Conservation (phyloP, 2,797 vertebrate species). For the Chaenodraco wilsoni region DNA sequence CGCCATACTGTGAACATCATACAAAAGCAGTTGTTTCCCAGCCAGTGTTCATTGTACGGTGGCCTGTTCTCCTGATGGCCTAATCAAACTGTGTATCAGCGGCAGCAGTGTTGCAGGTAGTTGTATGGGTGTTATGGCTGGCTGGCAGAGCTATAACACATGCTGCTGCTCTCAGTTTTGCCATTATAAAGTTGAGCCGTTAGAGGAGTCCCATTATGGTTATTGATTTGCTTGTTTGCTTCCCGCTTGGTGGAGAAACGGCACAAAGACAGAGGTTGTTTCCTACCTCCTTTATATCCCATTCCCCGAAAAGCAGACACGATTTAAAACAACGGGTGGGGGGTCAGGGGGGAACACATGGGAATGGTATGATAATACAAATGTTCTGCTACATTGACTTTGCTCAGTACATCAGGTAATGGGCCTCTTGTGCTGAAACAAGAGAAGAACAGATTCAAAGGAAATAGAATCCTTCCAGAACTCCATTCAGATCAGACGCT, state of each 20-base stretch:
- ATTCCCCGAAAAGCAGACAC: constrained; percentile 42
- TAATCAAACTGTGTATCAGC: constrained; percentile 56
- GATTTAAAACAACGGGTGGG: constrained; percentile 27
- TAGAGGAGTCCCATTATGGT: constrained; percentile 71
- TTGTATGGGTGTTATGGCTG: constrained; percentile 56
- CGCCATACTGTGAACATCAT: constrained; percentile 10
- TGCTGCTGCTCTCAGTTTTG: constrained; percentile 66
- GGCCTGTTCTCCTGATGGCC: constrained; percentile 61
- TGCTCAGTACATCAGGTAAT: constrained; percentile 31
- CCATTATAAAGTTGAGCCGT: constrained; percentile 72
- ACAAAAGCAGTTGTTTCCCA: constrained; percentile 6
- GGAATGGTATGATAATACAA: constrained; percentile 48
- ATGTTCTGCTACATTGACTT: constrained; percentile 53
- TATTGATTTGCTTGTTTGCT: constrained; percentile 80
- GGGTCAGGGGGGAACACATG: constrained; percentile 4
- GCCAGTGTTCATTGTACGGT: constrained; percentile 25
- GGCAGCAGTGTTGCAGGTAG: constrained; percentile 33
- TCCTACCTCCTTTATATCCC: constrained; percentile 42
- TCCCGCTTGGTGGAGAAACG: constrained; percentile 57
- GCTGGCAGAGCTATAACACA: constrained; percentile 57
- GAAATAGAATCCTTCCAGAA: constrained; percentile 29
- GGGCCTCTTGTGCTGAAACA: constrained; percentile 29
- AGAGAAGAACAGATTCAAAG: constrained; percentile 8
- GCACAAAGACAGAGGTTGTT: constrained; percentile 59
- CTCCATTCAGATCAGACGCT: constrained; percentile 31